A percentile compares a stretch with the other conserved stretches of the same genome.
Conservation (phyloP, 1,140 invertebrate genomes). For the Polyergus mexicanus region DNA sequence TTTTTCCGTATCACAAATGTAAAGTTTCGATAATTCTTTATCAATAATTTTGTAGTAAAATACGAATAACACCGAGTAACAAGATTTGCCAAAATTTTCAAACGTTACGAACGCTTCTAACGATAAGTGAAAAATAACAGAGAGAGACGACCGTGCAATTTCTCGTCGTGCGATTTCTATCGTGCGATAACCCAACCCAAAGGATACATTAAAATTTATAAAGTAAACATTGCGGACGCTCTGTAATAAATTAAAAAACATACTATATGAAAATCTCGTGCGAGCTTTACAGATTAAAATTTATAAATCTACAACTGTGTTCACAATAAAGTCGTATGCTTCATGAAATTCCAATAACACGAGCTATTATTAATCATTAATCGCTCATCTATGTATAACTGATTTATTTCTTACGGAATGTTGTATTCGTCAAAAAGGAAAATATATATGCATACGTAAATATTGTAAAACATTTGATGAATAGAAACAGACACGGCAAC, state of each 20-base stretch:
- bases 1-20: background rate
- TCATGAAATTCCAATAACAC: background rate
- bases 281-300: conserved; percentile 19
- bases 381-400: background rate
- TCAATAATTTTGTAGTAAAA: background rate
- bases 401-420: conserved; percentile 3
- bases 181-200: background rate
- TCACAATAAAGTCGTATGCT: conserved; percentile 19
- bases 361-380: conserved; percentile 12
- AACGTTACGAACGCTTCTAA: background rate
- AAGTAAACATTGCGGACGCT: conserved; percentile 26
- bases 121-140: conserved; percentile 7
- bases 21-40: background rate
- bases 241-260: conserved; percentile 12
- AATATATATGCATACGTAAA: background rate
- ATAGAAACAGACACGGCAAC: background rate
- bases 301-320: background rate
- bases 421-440: background rate
- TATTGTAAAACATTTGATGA: background rate
- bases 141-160: background rate
- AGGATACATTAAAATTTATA: conserved; percentile 17
- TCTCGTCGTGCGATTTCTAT: background rate
- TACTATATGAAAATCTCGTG: background rate
- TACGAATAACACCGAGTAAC: background rate
- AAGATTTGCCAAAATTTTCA: conserved; percentile 30